These are phyloP conservation scores for Pseudorhombus dupliciocellatus DNA, from an alignment of 2,113 vertebrate genomes.

Conservation along the genomic window DNA sequence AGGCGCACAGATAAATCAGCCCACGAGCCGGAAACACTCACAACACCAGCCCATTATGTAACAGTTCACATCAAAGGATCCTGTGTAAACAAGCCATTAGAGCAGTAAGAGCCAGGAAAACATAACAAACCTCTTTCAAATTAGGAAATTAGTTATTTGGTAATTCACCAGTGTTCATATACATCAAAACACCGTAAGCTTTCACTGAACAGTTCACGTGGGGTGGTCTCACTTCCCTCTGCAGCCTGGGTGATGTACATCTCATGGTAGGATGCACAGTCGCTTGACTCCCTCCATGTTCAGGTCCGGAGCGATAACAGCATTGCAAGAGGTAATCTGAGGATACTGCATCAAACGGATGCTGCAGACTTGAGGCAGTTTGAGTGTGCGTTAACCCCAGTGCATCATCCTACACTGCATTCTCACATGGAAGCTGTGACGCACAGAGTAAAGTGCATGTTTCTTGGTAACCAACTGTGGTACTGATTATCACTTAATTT, in stretches of 20 bases:
- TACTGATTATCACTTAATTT: not conserved
- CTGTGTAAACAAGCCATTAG: not conserved
- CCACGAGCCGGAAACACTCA: conserved; percentile 30
- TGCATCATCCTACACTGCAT: conserved; percentile 25
- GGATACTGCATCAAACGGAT: conserved; percentile 35
- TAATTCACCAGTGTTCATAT: not conserved
- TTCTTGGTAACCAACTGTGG: not conserved
- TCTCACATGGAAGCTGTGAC: no score
- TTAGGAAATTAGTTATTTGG: not conserved
- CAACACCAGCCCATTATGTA: conserved; percentile 23
- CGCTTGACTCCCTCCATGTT: conserved; percentile 9
- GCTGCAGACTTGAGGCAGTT: conserved; percentile 27
- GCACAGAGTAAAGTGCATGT: no score
- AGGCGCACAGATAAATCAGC: conserved; percentile 29
- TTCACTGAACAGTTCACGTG: conserved; percentile 11
- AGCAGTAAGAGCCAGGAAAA: no score
- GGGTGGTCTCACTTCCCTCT: conserved; percentile 8
- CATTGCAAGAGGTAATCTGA: conserved; percentile 13
- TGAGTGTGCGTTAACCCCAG: conserved; percentile 8
- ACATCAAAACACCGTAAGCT: not conserved
- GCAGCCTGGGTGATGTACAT: conserved; percentile 23
- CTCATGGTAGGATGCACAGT: conserved; percentile 32
- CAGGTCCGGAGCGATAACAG: conserved; percentile 8
- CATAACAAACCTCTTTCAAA: not conserved
- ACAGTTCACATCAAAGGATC: conserved; percentile 9